Evolutionary conservation across 1,140 invertebrate species (phyloP), one percentile per base, ranked within the genome.

Genomic region (Sitobion miscanthi): DNA sequence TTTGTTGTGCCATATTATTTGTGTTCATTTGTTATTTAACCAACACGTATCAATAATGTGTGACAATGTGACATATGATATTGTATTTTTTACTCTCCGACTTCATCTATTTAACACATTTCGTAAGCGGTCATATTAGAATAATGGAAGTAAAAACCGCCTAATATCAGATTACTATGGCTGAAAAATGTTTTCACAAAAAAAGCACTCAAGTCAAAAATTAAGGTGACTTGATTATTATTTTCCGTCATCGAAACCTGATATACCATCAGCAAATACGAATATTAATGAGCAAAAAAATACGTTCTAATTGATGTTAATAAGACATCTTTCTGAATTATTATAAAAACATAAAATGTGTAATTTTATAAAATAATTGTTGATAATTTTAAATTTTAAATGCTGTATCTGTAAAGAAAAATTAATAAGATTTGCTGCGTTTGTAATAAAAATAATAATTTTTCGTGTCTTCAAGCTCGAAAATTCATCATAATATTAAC

Each of bases 171-270:
- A 77, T 77, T 77, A 77, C 62, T 4, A 77, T n/a, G 30, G 6
- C n/a, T 77, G n/a, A 77, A 77, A 77, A 77, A 77, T 77, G n/a
- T 77, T 77, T n/a, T 77, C n/a, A 77, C 62, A n/a, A 77, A n/a
- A 47, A 35, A 77, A 77, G 62, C 62, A n/a, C 62, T n/a, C 4
- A 17, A 77, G 30, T 77, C 21, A 77, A 77, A 77, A n/a, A n/a
- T 77, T 77, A 77, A 17, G 2, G 11, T n/a, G 62, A 69, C 62
- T 30, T n/a, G 30, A 35, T 77, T n/a, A 17, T 77, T 77, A 14
- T 77, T 77, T 77, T n/a, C 5, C n/a, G 62, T 77, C 5, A 69
- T 69, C 30, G 62, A 77, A 77, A 77, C 30, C 14, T 77, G 62
- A 77, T 77, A 77, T n/a, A 20, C 30, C 30, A 69, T n/a, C 30